Percentiles rank a stretch among this genome's conserved stretches.
phyloP scores from a whole-genome alignment of 2,113 vertebrate genomes.

The Chaetodon trifascialis region DNA sequence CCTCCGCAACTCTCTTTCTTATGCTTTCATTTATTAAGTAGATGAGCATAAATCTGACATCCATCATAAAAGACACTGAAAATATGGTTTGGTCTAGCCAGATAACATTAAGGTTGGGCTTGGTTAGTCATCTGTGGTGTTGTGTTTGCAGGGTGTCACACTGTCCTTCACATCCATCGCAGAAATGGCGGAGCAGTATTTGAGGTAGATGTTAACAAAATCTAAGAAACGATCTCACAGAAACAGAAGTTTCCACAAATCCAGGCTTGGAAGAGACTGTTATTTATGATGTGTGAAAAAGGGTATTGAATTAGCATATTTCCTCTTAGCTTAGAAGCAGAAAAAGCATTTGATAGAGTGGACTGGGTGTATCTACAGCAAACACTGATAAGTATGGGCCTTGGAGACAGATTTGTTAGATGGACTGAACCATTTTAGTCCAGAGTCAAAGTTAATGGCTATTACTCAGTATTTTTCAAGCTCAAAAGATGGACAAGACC shows the following conservation, averaged over 20 bases:
- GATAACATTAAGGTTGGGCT: constrained; percentile 37
- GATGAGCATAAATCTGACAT: constrained; percentile 66
- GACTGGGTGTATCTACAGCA: too few relatives aligned
- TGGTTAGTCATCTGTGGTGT: constrained; percentile 32
- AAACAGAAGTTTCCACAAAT: constrained; percentile 38
- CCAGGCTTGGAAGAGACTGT: constrained; percentile 33
- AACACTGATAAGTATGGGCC: too few relatives aligned
- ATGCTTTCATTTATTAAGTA: constrained; percentile 79
- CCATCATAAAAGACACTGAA: constrained; percentile 64
- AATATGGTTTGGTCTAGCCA: constrained; percentile 53
- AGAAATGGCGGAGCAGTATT: constrained; percentile 26
- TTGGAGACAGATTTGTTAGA: too few relatives aligned
- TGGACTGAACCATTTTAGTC: too few relatives aligned
- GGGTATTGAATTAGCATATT: constrained; percentile 62
- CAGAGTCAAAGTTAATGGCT: too few relatives aligned
- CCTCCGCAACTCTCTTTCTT: constrained; percentile 72
- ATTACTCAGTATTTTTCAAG: too few relatives aligned
- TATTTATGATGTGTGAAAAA: constrained; percentile 60
- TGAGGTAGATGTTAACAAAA: constrained; percentile 34
- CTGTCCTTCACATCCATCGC: constrained; percentile 13
- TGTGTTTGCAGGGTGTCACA: constrained; percentile 16
- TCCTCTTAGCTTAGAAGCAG: too few relatives aligned
- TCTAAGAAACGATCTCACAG: constrained; percentile 23
- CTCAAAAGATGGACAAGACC: too few relatives aligned
- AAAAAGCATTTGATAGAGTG: too few relatives aligned